Evolutionary conservation across 35 echinoderm and acorn worm species (phyloP).

Genomic region (Ophiothrix spiculata): DNA sequence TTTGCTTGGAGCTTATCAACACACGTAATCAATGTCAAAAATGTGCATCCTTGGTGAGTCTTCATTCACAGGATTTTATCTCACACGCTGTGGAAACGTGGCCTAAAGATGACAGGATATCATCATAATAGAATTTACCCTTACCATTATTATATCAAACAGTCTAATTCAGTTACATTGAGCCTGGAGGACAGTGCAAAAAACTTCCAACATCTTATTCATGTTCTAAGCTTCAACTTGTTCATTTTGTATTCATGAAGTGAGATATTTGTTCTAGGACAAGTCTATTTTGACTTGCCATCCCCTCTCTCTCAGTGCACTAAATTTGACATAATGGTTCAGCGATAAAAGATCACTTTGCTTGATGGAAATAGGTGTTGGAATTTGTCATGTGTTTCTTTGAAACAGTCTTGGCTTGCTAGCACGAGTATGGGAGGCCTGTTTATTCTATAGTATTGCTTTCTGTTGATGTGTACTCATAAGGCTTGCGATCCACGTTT

Average conservation of each 20-base stretch:
- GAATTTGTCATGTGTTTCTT: neutral
- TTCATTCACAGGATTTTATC: neutral
- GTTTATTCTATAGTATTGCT: neutral
- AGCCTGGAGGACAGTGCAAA: neutral
- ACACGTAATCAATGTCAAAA: slow-evolving; percentile 8
- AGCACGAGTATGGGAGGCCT: neutral
- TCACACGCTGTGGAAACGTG: neutral
- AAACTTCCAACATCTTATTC: neutral
- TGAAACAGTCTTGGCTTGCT: neutral
- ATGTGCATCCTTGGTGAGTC: neutral
- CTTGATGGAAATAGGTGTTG: neutral
- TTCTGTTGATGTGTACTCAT: neutral
- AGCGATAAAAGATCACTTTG: neutral
- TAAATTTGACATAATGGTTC: neutral
- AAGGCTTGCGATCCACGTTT: neutral
- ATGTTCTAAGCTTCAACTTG: neutral
- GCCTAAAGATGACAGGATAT: slow-evolving; percentile 13
- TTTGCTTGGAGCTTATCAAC: neutral
- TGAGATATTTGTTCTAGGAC: neutral
- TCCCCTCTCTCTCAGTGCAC: neutral
- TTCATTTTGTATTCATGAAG: neutral
- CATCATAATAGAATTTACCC: slow-evolving; percentile 7
- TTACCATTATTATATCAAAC: neutral
- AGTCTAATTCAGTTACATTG: neutral
- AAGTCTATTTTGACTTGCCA: neutral